A percentile compares a stretch with the other conserved stretches of the same genome.
Evolutionary conservation across 1,140 invertebrate species (phyloP).

Genomic region (Druon quercuslanigerum): DNA sequence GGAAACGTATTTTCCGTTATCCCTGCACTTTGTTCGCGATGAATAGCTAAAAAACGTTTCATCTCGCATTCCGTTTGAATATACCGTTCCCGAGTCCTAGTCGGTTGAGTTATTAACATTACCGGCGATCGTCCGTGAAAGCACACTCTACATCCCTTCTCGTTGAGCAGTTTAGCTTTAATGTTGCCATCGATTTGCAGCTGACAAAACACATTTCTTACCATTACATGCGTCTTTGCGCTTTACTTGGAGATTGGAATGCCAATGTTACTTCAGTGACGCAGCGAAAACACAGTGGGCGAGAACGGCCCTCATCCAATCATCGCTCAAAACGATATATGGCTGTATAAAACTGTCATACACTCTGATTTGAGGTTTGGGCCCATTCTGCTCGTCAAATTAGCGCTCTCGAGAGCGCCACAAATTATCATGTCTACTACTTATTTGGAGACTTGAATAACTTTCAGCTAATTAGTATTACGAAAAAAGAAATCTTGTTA

Average conservation of each 20-base stretch:
- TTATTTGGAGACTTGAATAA: conserved; percentile 1
- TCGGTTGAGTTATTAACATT: conserved; percentile 6
- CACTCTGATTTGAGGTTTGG: conserved; percentile 1
- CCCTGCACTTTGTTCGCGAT: neutral
- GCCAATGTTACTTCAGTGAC: conserved; percentile 12
- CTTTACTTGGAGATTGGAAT: conserved; percentile 1
- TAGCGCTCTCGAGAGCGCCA: neutral
- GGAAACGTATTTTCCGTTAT: conserved; percentile 13
- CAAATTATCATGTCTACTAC: neutral
- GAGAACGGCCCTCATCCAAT: conserved; percentile 3
- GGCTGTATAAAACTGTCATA: conserved; percentile 27
- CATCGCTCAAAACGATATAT: conserved; percentile 26
- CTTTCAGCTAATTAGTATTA: neutral
- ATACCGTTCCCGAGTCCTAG: neutral
- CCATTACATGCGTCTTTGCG: neutral
- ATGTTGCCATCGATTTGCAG: neutral
- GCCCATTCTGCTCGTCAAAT: neutral
- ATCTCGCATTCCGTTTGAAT: conserved; percentile 10
- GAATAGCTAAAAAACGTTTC: conserved; percentile 1
- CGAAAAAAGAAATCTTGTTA: neutral
- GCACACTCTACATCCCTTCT: neutral
- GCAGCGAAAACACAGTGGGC: conserved; percentile 25
- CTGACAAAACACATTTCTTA: conserved; percentile 5
- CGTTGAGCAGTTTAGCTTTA: neutral
- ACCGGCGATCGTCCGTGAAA: neutral